Evolutionary conservation across 2,888 invertebrate genomes (phyloP).

Genomic region (Archips crataeganus): DNA sequence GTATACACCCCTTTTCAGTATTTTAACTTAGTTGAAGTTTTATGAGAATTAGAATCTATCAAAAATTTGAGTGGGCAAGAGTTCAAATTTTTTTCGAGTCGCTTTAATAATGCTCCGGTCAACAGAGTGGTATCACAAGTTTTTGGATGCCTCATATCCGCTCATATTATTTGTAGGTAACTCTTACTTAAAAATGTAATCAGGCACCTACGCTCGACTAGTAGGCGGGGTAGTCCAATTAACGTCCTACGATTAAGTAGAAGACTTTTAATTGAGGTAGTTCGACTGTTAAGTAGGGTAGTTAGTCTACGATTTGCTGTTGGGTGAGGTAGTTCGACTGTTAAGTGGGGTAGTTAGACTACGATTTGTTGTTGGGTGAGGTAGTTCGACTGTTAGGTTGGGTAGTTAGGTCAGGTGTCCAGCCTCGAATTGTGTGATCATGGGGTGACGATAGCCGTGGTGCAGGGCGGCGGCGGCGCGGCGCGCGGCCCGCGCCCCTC

Average conservation of each 20-base stretch:
- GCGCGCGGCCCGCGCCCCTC: slow-evolving; percentile 60
- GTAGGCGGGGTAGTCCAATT: too few relatives aligned
- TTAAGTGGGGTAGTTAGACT: neutral
- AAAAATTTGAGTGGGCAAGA: too few relatives aligned
- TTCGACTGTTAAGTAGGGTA: too few relatives aligned
- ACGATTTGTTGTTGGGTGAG: neutral
- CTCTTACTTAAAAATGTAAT: too few relatives aligned
- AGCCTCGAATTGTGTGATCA: slow-evolving; percentile 51
- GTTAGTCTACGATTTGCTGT: neutral
- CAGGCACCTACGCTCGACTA: too few relatives aligned
- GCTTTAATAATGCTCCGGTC: neutral
- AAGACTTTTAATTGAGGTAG: too few relatives aligned
- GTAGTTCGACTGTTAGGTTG: neutral
- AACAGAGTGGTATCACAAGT: too few relatives aligned
- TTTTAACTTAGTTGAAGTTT: neutral
- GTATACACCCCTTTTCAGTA: neutral
- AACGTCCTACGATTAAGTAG: too few relatives aligned
- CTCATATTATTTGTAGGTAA: too few relatives aligned
- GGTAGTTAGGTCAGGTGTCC: slow-evolving; percentile 27
- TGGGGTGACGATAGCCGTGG: slow-evolving; percentile 52
- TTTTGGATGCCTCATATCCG: too few relatives aligned
- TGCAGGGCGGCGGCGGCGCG: slow-evolving; percentile 64
- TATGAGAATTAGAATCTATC: too few relatives aligned
- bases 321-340: neutral
- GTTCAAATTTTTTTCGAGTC: neutral